Evolutionary conservation across 2,888 invertebrate genomes (phyloP), one percentile per base, ranked within the genome.

Genomic region (Drosophila anomalipes): DNA sequence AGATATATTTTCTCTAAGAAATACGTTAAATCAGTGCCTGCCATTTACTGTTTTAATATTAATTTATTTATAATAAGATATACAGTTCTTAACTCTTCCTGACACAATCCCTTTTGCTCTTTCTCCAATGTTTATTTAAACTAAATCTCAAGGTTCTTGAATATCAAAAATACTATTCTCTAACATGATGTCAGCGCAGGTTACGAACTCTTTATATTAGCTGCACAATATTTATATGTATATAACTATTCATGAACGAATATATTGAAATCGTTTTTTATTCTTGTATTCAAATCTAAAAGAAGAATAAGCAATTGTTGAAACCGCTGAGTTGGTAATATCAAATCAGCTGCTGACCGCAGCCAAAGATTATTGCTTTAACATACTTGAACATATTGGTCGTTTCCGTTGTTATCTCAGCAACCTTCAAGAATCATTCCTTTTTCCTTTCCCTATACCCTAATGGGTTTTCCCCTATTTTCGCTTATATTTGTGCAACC

Each of bases 401-500:
- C 5, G 6, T 30, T 41, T 30, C 28, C n/a, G 58, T n/a, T 41
- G 5, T 4, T 41, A 4, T 1, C 10, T 30, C 58, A 22, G 9
- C 41, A 44, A 58, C 22, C 6, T 16, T 22, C 32, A 41, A 16
- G 22, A 41, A 41, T 22, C 5, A 22, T 57, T n/a, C 4, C 0
- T 14, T 28, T 37, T 26, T 19, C 1, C 4, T 37, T 37, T 26
- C 3, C 10, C n/a, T 35, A 0, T 16, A 57, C 12, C 12, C 22
- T 44, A 12, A 26, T 32, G 32, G 12, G 3, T 53, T 52, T 64
- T 30, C 32, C 7, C 35, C 37, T 47, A 58, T 53, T 57, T 47
- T 10, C 7, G 32, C 53, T 64, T 51, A 28, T 28, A 16, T 44
- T 69, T 52, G 33, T 44, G 35, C 7, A 22, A 53, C 28, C 75